Conservation (phyloP, 2,888 invertebrate genomes). For the Orthosia incerta region DNA sequence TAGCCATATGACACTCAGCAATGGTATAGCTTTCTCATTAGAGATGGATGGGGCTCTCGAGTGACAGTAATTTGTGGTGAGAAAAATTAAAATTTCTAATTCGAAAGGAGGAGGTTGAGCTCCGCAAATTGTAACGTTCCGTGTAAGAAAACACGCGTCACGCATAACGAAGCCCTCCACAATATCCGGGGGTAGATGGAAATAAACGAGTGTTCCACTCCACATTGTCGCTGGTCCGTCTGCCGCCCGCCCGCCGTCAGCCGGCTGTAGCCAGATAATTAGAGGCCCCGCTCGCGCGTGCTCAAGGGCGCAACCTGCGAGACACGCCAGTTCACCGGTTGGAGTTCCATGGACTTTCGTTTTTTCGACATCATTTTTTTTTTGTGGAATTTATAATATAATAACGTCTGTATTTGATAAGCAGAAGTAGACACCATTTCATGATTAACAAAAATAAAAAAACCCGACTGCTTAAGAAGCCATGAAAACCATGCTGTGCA, state of each 20-base stretch:
- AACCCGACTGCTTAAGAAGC: no score
- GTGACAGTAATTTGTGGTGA: no score
- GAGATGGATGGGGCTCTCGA: no score
- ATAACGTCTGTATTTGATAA: neutral
- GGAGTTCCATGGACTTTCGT: slow-evolving; percentile 39
- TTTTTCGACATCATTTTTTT: neutral
- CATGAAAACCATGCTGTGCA: no score
- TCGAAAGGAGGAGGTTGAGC: no score
- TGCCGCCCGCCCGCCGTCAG: no score
- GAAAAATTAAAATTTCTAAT: no score
- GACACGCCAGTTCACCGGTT: slow-evolving; percentile 44
- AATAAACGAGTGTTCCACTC: slow-evolving; percentile 65
- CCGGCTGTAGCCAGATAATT: slow-evolving; percentile 70
- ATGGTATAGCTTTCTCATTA: no score
- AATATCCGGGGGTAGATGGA: slow-evolving; percentile 59
- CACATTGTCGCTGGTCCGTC: slow-evolving; percentile 64
- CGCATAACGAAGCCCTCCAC: slow-evolving; percentile 64
- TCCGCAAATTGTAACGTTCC: no score
- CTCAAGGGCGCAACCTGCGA: slow-evolving; percentile 60
- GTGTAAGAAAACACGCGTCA: slow-evolving; percentile 52
- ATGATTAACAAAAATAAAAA: no score
- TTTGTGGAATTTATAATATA: neutral
- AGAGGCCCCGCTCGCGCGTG: slow-evolving; percentile 73
- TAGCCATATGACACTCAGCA: no score
- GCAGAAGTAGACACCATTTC: neutral